Evolutionary conservation across 1,140 invertebrate species (phyloP).

Genomic region (Carcinoscorpius rotundicauda): DNA sequence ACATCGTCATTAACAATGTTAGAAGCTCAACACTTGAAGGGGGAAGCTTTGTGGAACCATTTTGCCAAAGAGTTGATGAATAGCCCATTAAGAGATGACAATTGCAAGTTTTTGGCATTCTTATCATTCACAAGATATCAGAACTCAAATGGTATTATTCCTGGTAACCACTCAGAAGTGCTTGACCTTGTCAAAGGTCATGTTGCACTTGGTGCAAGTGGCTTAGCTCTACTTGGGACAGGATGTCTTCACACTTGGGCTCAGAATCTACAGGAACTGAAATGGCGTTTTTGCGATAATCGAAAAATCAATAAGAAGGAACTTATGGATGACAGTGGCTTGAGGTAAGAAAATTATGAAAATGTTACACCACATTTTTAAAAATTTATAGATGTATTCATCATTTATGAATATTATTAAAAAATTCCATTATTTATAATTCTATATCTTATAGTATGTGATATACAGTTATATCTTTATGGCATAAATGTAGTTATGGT

Average conservation of each 20-base stretch:
- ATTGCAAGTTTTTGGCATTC: constrained; percentile 75
- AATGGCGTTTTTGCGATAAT: constrained; percentile 43
- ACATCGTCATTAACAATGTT: constrained; percentile 56
- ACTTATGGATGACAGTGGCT: constrained; percentile 79
- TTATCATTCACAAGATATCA: constrained; percentile 70
- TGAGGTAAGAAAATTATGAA: constrained; percentile 38
- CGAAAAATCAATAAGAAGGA: constrained; percentile 50
- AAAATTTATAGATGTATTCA: too few species aligned
- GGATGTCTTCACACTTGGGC: constrained; percentile 88
- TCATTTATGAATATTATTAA: too few species aligned
- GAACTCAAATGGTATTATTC: constrained; percentile 26
- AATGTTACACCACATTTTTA: too few species aligned
- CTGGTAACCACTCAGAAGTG: constrained; percentile 54
- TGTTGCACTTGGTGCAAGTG: constrained; percentile 76
- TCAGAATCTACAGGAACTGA: constrained; percentile 51
- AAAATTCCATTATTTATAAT: too few species aligned
- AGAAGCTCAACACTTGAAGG: constrained; percentile 54
- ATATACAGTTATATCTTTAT: too few species aligned
- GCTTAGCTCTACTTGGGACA: constrained; percentile 77
- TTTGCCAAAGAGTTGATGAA: constrained; percentile 65
- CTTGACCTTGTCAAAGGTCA: constrained; percentile 62
- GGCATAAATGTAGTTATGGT: too few species aligned
- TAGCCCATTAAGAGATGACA: constrained; percentile 43
- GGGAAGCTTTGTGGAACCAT: constrained; percentile 68
- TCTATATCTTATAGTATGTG: too few species aligned